These are phyloP conservation scores for Pachydiplax longipennis DNA, from an alignment of 2,888 invertebrate species.

Conservation along the genomic window DNA sequence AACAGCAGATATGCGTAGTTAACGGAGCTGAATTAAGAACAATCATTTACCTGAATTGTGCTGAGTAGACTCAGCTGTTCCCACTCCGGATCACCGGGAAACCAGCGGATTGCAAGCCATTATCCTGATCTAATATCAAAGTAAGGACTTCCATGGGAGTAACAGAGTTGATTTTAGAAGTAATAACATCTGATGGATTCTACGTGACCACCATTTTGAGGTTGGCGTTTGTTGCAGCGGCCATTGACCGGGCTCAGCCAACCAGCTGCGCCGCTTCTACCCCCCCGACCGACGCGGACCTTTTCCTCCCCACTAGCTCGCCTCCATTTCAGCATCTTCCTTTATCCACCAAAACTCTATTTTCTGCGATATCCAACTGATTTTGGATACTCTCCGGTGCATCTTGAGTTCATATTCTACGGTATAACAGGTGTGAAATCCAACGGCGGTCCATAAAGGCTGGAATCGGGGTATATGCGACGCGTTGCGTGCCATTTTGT, in stretches of 20 bases:
- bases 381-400: no score
- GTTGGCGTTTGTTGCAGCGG: not conserved
- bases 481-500: slow-evolving; percentile 15
- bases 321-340: not conserved
- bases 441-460: not conserved
- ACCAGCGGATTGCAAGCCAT: no score
- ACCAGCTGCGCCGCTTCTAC: slow-evolving; percentile 14
- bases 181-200: slow-evolving; percentile 9
- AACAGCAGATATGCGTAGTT: no score
- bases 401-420: not conserved
- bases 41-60: no score
- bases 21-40: no score
- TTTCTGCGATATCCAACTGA: no score
- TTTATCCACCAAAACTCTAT: not conserved
- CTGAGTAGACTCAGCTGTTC: no score
- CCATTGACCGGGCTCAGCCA: slow-evolving; percentile 42
- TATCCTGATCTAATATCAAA: no score
- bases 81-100: no score
- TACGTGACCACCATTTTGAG: slow-evolving; percentile 44
- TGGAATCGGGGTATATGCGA: not conserved
- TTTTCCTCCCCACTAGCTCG: not conserved
- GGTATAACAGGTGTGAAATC: not conserved
- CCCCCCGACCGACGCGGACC: slow-evolving; percentile 6
- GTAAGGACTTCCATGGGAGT: not conserved
- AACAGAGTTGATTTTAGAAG: not conserved